Percentiles rank a stretch among this genome's conserved stretches.
These are phyloP conservation scores for Aplysia californica DNA, from an alignment of 1,140 invertebrate genomes.

Conservation along the genomic window DNA sequence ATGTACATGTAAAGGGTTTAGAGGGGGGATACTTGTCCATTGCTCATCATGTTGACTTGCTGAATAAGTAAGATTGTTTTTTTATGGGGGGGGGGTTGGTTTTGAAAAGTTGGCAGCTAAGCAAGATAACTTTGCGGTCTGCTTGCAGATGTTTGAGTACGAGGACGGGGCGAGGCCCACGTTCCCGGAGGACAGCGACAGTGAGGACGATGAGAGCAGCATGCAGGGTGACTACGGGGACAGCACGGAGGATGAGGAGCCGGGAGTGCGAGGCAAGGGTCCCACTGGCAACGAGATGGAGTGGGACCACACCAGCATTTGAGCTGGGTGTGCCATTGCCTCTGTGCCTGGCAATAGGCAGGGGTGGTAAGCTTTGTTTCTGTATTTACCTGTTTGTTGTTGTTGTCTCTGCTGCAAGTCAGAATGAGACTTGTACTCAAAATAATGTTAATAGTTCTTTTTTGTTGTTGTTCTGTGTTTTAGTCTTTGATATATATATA, in stretches of 20 bases:
- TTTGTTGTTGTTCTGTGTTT: not conserved
- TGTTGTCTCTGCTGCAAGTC: too few species aligned
- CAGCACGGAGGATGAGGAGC: conserved; percentile 72
- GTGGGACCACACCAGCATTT: conserved; percentile 76
- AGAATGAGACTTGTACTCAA: too few species aligned
- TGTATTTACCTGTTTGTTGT: not conserved
- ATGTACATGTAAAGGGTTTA: too few species aligned
- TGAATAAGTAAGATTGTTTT: too few species aligned
- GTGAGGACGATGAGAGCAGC: conserved; percentile 64
- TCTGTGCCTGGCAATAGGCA: not conserved
- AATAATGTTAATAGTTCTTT: not conserved
- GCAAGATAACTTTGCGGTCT: not conserved
- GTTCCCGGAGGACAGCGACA: conserved; percentile 62
- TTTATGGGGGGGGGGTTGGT: too few species aligned
- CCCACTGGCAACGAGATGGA: conserved; percentile 73
- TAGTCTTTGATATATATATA: too few species aligned
- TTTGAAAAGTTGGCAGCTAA: not conserved
- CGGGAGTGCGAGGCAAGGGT: conserved; percentile 66
- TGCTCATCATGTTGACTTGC: too few species aligned
- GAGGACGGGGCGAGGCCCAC: conserved; percentile 60
- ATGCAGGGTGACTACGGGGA: conserved; percentile 72
- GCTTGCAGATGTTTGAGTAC: conserved; percentile 65
- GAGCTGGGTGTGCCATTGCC: conserved; percentile 27
- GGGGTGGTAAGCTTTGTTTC: not conserved
- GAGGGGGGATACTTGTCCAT: too few species aligned